These are phyloP conservation scores for Anoplius nigerrimus DNA, from an alignment of 2,888 invertebrate genomes.

Conservation along the genomic window DNA sequence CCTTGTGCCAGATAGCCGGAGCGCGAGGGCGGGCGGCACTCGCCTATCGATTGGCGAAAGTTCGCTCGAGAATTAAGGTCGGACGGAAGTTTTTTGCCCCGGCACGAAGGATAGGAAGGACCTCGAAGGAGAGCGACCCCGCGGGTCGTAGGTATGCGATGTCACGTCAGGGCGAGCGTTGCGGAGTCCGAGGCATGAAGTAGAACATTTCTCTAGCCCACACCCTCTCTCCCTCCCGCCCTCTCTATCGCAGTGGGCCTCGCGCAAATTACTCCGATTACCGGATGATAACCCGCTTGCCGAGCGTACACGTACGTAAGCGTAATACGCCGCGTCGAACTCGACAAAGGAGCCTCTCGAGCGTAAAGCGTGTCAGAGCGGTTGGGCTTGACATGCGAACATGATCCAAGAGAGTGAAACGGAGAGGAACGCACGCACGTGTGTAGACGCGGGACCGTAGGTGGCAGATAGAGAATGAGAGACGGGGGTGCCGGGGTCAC, in stretches of 20 bases:
- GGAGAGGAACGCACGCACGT: constrained; percentile 28
- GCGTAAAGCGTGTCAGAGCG: constrained; percentile 57
- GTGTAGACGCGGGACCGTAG: constrained; percentile 18
- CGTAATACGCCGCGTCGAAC: constrained; percentile 42
- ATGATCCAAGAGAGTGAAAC: constrained; percentile 55
- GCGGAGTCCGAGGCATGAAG: background rate
- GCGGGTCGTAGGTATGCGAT: background rate
- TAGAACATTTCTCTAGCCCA: background rate
- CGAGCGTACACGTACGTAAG: constrained; percentile 4
- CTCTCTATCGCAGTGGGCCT: background rate
- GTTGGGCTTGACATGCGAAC: constrained; percentile 57
- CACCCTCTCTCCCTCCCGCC: background rate
- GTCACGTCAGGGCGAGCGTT: background rate
- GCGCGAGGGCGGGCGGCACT: background rate
- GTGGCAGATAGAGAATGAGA: constrained; percentile 12
- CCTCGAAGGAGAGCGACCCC: background rate
- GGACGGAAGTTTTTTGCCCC: no score
- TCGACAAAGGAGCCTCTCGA: constrained; percentile 55
- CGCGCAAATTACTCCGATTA: background rate
- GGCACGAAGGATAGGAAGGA: no score
- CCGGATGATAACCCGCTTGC: constrained; percentile 1
- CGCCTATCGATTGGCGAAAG: background rate
- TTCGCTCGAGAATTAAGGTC: no score
- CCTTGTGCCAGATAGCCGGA: no score
- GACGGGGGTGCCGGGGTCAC: background rate